Base-by-base conservation (phyloP, 53 echinoderm and acorn worm genomes). In the Actinopyga echinites region DNA sequence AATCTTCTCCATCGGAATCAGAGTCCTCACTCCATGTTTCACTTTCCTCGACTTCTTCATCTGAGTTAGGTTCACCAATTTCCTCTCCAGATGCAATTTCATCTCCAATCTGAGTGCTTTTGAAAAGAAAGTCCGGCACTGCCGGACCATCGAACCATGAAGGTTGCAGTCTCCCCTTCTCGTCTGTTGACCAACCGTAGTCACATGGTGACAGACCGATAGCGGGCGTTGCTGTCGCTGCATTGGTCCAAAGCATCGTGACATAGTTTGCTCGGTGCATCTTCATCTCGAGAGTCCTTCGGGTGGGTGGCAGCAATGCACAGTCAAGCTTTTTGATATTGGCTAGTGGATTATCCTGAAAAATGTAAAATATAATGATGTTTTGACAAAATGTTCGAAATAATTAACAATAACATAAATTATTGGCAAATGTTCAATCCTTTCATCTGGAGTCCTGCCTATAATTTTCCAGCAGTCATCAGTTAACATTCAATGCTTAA, bases 291-390 rank as follows among this genome's bases (percentile, higher is more conserved):
- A 78, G 40, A 13, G 78, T 83, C 23, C 32, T 22, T 15, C 66
- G 43, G 24, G 75, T 82, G 3, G 78, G 90, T 79, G 91, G 91
- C 62, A 91, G 66, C 8, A 91, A 38, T 7, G 91, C 79, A 79
- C 91, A 87, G 84, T 91, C 84, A 34, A 83, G 33, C 43, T 56
- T 45, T 60, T 87, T 91, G 34, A 91, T 75, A 40, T 87, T 87
- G 19, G 83, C 61, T 7, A 91, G 79, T 25, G 87, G 91, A 25
- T 65, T 91, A 0, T 87, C 84, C 87, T 91, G 30, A 40, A 79
- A 19, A 74, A 44, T 43, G 0, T 64, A 75, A 67, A 32, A 75
- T 10, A 23, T 53, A 42, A 30, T 25, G 15, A 87, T 57, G 30
- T 45, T 12, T 57, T 4, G 7, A 3, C 40, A 40, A 40, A 0